A percentile compares a stretch with the other conserved stretches of the same genome.
Conservation (phyloP, 2,888 invertebrate species). For the Apotomis capreana region DNA sequence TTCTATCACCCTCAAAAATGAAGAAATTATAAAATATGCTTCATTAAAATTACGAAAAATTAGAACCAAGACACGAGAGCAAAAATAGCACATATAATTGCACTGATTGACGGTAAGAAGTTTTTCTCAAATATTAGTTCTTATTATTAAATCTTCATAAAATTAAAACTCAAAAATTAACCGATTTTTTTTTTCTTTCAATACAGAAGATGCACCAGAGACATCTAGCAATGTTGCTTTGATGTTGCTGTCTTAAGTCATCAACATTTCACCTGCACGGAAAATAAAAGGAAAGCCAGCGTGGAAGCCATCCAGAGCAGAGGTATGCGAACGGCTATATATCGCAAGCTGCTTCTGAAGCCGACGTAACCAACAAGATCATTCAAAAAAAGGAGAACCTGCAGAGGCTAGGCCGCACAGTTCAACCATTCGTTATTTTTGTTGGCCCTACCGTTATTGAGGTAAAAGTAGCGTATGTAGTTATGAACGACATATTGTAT, state of each 20-base stretch:
- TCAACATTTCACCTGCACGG: slow-evolving; percentile 21
- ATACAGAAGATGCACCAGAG: slow-evolving; percentile 13
- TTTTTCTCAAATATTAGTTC: slow-evolving; percentile 1
- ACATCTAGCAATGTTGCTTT: neutral
- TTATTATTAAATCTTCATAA: neutral
- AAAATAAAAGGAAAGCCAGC: slow-evolving; percentile 16
- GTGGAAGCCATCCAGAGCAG: slow-evolving; percentile 11
- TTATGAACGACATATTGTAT: slow-evolving; percentile 13
- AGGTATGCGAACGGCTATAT: slow-evolving; percentile 17
- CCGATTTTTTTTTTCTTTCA: neutral
- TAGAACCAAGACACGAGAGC: slow-evolving; percentile 1
- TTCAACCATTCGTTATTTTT: slow-evolving; percentile 22
- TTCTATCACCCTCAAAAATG: slow-evolving; percentile 5
- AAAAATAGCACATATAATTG: slow-evolving; percentile 1
- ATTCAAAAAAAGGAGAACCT: slow-evolving; percentile 18
- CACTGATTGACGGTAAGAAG: slow-evolving; percentile 3
- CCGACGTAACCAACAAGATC: slow-evolving; percentile 8
- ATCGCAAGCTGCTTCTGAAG: slow-evolving; percentile 18
- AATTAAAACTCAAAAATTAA: neutral
- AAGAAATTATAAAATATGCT: slow-evolving; percentile 3
- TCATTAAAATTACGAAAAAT: neutral
- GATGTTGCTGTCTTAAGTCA: neutral
- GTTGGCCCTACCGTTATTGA: slow-evolving; percentile 16
- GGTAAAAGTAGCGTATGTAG: slow-evolving; percentile 20
- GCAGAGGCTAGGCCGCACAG: slow-evolving; percentile 14